Conservation (phyloP, 2,888 invertebrate species). For the Lamellibrachia satsuma region DNA sequence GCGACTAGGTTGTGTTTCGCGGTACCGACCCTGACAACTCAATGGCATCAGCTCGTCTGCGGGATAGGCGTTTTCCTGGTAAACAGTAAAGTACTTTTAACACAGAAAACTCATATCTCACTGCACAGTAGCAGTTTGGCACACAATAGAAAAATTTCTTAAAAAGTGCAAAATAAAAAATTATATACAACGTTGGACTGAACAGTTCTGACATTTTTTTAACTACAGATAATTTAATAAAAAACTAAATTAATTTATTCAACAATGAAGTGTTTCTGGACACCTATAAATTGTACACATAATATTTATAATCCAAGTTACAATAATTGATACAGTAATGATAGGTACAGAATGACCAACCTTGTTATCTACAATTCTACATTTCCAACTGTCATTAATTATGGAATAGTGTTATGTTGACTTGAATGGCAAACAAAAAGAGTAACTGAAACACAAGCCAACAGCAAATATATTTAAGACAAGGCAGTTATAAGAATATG, state of each 20-base stretch:
- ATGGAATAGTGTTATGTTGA: neutral
- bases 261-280: conserved; percentile 18
- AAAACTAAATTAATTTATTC: neutral
- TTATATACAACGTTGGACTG: too few species aligned
- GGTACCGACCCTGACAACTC: conserved; percentile 89
- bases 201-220: too few species aligned
- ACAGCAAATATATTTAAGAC: neutral
- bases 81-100: neutral
- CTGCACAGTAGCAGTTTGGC: too few species aligned
- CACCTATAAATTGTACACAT: conserved; percentile 18
- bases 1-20: conserved; percentile 87
- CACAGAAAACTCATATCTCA: neutral
- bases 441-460: neutral
- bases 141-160: too few species aligned
- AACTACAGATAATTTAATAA: neutral
- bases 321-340: neutral
- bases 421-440: neutral
- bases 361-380: neutral
- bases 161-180: too few species aligned
- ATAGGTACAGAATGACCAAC: neutral
- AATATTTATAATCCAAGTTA: neutral
- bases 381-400: neutral
- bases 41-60: conserved; percentile 98
- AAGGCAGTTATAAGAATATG: neutral
- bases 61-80: conserved; percentile 87